A percentile compares a stretch with the other conserved stretches of the same genome.
Evolutionary conservation across 1,140 invertebrate species (phyloP).

Genomic region (Heliothis subflexa): DNA sequence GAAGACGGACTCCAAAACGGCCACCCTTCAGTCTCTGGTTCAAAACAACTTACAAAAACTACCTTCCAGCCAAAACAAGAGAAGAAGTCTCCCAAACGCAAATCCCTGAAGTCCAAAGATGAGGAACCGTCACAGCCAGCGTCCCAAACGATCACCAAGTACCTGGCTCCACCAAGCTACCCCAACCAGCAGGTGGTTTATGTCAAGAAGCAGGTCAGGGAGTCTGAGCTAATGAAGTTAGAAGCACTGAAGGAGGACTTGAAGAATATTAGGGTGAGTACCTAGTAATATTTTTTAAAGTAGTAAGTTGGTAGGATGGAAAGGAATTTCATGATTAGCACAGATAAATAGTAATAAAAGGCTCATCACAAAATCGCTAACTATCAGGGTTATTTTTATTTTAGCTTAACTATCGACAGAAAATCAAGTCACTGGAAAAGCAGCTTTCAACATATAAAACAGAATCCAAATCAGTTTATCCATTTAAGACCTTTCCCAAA

Average conservation of each 20-base stretch:
- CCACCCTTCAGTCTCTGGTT: too few relatives aligned
- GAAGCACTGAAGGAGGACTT: slow-evolving; percentile 73
- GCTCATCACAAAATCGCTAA: too few relatives aligned
- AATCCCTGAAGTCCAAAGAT: slow-evolving; percentile 52
- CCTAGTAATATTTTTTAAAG: neutral
- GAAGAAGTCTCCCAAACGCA: slow-evolving; percentile 34
- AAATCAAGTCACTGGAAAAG: too few relatives aligned
- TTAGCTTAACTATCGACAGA: too few relatives aligned
- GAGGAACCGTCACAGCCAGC: slow-evolving; percentile 14
- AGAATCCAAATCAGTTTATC: too few relatives aligned
- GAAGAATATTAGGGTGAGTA: slow-evolving; percentile 75
- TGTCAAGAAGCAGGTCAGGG: slow-evolving; percentile 76
- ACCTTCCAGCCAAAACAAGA: neutral
- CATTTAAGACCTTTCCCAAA: neutral
- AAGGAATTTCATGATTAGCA: too few relatives aligned
- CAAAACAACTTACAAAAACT: too few relatives aligned
- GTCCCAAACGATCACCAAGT: slow-evolving; percentile 61
- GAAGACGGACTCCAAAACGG: too few relatives aligned
- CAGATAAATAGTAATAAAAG: too few relatives aligned
- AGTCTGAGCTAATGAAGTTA: slow-evolving; percentile 77
- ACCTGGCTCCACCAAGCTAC: slow-evolving; percentile 69
- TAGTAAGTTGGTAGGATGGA: too few relatives aligned
- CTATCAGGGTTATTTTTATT: neutral
- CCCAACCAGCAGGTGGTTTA: slow-evolving; percentile 77
- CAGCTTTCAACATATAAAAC: too few relatives aligned